Conservation (phyloP, 2,888 invertebrate genomes). For the Polydrusus pterygomalis region DNA sequence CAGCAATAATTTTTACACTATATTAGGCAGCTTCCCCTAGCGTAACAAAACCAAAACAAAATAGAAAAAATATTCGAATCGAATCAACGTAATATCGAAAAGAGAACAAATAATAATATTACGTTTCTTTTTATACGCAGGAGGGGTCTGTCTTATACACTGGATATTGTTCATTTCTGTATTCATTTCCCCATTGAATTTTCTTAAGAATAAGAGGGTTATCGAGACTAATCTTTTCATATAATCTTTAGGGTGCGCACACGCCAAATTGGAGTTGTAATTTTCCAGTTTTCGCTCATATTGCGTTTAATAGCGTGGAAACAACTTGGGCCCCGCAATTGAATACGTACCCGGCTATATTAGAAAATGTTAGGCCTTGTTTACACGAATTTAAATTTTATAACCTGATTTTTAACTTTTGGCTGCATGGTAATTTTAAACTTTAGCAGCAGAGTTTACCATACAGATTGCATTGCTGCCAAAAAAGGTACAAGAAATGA, state of each 20-base stretch:
- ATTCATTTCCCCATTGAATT: slow-evolving; percentile 52
- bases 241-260: slow-evolving; percentile 49
- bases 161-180: slow-evolving; percentile 54
- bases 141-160: slow-evolving; percentile 37
- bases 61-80: slow-evolving; percentile 1
- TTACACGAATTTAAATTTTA: no score
- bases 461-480: no score
- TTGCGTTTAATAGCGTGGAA: slow-evolving; percentile 52
- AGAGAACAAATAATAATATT: slow-evolving; percentile 41
- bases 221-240: slow-evolving; percentile 50
- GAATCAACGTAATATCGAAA: slow-evolving; percentile 7
- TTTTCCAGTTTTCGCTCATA: slow-evolving; percentile 55
- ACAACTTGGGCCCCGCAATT: slow-evolving; percentile 40
- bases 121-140: slow-evolving; percentile 15
- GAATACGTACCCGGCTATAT: slow-evolving; percentile 26
- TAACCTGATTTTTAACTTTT: no score
- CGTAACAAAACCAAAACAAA: background rate
- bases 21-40: background rate
- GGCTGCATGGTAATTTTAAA: no score
- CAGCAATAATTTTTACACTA: background rate
- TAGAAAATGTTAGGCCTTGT: slow-evolving; percentile 21
- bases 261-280: slow-evolving; percentile 53
- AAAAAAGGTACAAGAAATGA: no score
- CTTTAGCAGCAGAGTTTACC: no score
- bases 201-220: slow-evolving; percentile 53